Evolutionary conservation across 1,140 invertebrate genomes (phyloP).

Genomic region (Tetranychus urticae): DNA sequence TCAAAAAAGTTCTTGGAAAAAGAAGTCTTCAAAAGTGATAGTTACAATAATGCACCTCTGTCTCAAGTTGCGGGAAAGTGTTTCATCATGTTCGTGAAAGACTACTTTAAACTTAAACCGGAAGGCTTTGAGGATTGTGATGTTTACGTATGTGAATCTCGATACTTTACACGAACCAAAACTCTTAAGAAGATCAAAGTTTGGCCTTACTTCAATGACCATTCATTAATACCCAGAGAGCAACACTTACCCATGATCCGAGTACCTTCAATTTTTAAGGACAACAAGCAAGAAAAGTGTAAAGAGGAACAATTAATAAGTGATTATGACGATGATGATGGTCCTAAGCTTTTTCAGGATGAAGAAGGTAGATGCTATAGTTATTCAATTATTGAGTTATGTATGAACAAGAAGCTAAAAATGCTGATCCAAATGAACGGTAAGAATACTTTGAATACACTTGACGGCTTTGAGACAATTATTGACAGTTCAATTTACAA

Average conservation of each 20-base stretch:
- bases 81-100: slow-evolving; percentile 77
- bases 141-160: slow-evolving; percentile 87
- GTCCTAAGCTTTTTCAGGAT: neutral
- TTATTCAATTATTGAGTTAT: slow-evolving; percentile 18
- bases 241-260: slow-evolving; percentile 51
- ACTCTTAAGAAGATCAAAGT: slow-evolving; percentile 87
- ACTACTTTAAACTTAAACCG: slow-evolving; percentile 72
- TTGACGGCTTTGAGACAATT: neutral
- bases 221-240: slow-evolving; percentile 32
- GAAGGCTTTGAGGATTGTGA: slow-evolving; percentile 66
- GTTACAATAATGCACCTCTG: slow-evolving; percentile 52
- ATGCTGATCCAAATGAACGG: neutral
- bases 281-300: slow-evolving; percentile 54
- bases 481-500: too few relatives aligned
- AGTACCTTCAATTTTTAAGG: slow-evolving; percentile 75
- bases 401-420: slow-evolving; percentile 34
- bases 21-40: slow-evolving; percentile 73
- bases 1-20: slow-evolving; percentile 80
- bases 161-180: slow-evolving; percentile 59
- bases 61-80: slow-evolving; percentile 73
- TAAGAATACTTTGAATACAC: neutral
- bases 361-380: slow-evolving; percentile 46
- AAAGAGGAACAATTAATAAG: slow-evolving; percentile 53
- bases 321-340: slow-evolving; percentile 5
- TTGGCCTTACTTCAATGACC: slow-evolving; percentile 7